Evolutionary conservation across 2,797 vertebrate species (phyloP).

Genomic region (Pseudochirops cupreus): DNA sequence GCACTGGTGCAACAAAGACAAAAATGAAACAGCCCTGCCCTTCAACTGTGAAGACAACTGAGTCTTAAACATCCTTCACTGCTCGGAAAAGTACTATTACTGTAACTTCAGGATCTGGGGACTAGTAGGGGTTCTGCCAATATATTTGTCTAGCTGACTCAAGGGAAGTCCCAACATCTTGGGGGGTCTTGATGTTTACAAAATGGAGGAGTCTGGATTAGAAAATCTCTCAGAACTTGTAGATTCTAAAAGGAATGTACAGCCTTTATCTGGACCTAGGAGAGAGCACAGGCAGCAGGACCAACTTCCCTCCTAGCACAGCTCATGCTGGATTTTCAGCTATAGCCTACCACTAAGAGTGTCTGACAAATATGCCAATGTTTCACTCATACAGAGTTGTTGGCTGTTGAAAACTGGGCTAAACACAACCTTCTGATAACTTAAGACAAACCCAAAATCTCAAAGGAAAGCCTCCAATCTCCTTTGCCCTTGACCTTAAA

Average conservation of each 20-base stretch:
- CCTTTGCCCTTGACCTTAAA: background rate
- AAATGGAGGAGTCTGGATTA: background rate
- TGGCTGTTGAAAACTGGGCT: background rate
- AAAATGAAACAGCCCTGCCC: background rate
- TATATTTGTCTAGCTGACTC: background rate
- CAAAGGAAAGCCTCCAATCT: background rate
- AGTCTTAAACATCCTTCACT: background rate
- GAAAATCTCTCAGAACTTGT: background rate
- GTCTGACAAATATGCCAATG: background rate
- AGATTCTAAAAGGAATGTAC: background rate
- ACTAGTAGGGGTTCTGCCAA: background rate
- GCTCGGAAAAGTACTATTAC: background rate
- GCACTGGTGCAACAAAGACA: background rate
- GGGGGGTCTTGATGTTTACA: background rate
- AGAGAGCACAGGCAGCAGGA: background rate
- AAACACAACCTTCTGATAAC: background rate
- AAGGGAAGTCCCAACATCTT: background rate
- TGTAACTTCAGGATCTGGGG: background rate
- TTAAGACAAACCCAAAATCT: background rate
- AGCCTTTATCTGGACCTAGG: background rate
- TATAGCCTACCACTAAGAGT: background rate
- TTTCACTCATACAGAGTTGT: background rate
- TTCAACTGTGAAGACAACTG: background rate
- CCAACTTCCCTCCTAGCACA: background rate
- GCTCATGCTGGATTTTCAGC: background rate